phyloP scores from a whole-genome alignment of 2,797 vertebrate species.

The Smutsia gigantea region DNA sequence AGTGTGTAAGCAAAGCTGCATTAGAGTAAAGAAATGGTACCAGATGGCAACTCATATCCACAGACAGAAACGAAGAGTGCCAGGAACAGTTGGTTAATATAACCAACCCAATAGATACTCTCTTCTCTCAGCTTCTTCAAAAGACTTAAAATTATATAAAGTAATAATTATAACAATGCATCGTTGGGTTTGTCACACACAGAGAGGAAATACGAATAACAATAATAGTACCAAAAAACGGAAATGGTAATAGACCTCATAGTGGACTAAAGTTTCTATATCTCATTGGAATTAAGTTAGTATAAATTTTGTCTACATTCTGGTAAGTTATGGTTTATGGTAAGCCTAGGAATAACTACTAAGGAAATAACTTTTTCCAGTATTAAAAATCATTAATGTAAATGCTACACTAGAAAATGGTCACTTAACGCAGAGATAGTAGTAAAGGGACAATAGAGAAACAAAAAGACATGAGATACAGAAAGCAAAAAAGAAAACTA shows the following conservation, averaged over 20 bases:
- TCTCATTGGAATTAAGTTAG: not conserved
- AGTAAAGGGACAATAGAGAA: not conserved
- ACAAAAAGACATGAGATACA: not conserved
- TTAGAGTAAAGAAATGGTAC: not conserved
- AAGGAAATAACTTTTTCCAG: not conserved
- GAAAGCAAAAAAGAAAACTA: not conserved
- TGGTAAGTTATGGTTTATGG: not conserved
- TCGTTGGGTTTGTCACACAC: not conserved
- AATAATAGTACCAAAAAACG: not conserved
- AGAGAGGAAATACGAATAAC: not conserved
- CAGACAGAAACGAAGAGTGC: not conserved
- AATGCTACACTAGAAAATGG: not conserved
- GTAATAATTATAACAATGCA: not conserved
- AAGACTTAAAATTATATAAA: not conserved
- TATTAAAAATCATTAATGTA: not conserved
- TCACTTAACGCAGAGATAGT: not conserved
- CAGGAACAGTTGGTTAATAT: not conserved
- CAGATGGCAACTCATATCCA: not conserved
- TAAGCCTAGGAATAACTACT: not conserved
- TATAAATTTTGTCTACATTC: slow-evolving; percentile 2
- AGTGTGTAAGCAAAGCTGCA: not conserved
- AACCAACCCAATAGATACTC: not conserved
- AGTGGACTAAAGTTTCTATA: not conserved
- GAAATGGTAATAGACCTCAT: not conserved
- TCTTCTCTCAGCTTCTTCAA: not conserved